Evolutionary conservation across 2,888 invertebrate species (phyloP), one percentile per base, ranked within the genome.

Genomic region (Euplagia quadripunctaria): DNA sequence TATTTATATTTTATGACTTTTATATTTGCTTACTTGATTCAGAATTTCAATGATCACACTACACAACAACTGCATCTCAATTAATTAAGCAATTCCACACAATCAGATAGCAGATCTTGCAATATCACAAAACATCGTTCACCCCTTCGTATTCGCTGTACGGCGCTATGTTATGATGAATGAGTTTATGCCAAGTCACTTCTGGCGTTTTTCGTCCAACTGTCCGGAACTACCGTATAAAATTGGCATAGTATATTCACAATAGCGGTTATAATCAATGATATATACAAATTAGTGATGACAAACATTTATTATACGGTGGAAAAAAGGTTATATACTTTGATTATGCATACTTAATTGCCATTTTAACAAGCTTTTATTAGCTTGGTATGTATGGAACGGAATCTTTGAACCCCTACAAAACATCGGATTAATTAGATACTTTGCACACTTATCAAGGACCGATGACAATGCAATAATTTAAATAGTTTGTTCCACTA

Each of bases 151-250:
- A 20, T 14, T 14, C 20, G 20, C 68, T 12, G 6, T 31, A 31
- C 14, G 31, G 31, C 31, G 31, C 31, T 31, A 4, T 58, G 76
- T 71, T 76, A 20, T 72, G 64, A 76, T 77, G 73, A 77, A 75
- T 77, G 68, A 64, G 70, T 77, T 78, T 79, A 58, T 78, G 84
- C 79, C 51, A 43, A 46, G 81, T 84, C 83, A 84, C 75, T 71
- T 68, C 71, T 74, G 80, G 42, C 58, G 11, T 61, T 79, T 82
- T 76, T 70, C 72, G 68, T 75, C 52, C 58, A 73, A 76, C 70
- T 75, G 82, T 78, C 82, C 77, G 42, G 43, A 73, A 75, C 78
- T 74, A 75, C 76, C 73, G 81, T 79, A 83, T 79, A 75, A 84
- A 84, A 84, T 83, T 77, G 82, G 72, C 77, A 82, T 71, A 71